Evolutionary conservation across 2,113 vertebrate genomes (phyloP).

Genomic region (Equus przewalskii): DNA sequence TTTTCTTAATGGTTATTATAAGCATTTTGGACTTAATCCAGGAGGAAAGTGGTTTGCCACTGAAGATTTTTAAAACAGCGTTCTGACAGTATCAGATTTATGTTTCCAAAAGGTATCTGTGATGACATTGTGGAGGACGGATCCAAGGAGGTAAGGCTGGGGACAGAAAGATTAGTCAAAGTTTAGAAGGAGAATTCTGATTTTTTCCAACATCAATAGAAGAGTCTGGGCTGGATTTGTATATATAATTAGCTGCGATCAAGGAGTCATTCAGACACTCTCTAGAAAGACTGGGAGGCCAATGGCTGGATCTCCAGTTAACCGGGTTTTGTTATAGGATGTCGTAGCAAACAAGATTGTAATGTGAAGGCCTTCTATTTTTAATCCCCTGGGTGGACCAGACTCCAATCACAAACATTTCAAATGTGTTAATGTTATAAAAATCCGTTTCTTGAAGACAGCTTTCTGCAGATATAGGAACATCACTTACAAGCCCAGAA

Average conservation of each 20-base stretch:
- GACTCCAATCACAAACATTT: not conserved
- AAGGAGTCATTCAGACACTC: not conserved
- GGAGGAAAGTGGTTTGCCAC: not conserved
- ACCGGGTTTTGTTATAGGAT: not conserved
- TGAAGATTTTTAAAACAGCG: conserved; percentile 21
- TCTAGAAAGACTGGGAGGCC: not conserved
- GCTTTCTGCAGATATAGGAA: not conserved
- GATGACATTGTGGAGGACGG: not conserved
- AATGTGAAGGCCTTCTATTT: not conserved
- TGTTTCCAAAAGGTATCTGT: not conserved
- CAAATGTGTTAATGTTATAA: not conserved
- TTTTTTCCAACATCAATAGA: not conserved
- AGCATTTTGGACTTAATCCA: conserved; percentile 7
- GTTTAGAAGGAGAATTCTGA: not conserved
- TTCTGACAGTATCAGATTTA: conserved; percentile 23
- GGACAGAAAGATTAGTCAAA: not conserved
- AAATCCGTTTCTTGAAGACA: conserved; percentile 45
- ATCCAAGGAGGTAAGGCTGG: not conserved
- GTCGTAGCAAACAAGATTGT: not conserved
- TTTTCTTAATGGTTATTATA: conserved; percentile 6
- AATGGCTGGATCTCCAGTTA: not conserved
- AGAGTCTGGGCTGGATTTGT: not conserved
- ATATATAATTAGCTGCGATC: not conserved
- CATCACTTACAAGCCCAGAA: conserved; percentile 16
- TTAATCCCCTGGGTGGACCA: not conserved